Percentiles rank a stretch among this genome's conserved stretches.
Evolutionary conservation across 2,113 vertebrate species (phyloP).

Genomic region (Pandion haliaetus): DNA sequence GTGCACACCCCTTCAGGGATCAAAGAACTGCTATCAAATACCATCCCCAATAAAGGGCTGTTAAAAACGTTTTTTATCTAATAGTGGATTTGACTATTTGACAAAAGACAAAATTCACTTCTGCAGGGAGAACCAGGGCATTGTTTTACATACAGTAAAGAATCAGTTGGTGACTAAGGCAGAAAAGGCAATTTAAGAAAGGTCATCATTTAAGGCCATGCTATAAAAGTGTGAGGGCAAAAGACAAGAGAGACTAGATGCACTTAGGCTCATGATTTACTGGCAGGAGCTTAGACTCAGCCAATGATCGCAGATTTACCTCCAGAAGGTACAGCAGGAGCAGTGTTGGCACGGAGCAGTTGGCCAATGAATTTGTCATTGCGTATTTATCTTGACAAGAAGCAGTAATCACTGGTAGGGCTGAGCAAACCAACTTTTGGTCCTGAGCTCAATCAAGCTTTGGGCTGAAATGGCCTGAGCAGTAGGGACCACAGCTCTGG

Average conservation of each 20-base stretch:
- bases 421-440: neutral
- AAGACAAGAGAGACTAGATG: neutral
- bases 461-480: neutral
- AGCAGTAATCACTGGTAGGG: neutral
- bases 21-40: neutral
- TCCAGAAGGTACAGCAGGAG: neutral
- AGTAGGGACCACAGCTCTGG: neutral
- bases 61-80: neutral
- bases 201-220: neutral
- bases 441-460: neutral
- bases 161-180: neutral
- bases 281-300: neutral
- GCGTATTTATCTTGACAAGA: neutral
- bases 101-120: neutral
- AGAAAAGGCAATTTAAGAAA: neutral
- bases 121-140: neutral
- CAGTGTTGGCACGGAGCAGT: accelerated
- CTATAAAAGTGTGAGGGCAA: neutral
- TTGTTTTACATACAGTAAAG: neutral
- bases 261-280: neutral
- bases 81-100: neutral
- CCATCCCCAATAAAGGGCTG: neutral
- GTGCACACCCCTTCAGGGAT: neutral
- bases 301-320: neutral
- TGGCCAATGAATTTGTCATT: neutral